Evolutionary conservation across 2,113 vertebrate genomes (phyloP).

Genomic region (Galemys pyrenaicus): DNA sequence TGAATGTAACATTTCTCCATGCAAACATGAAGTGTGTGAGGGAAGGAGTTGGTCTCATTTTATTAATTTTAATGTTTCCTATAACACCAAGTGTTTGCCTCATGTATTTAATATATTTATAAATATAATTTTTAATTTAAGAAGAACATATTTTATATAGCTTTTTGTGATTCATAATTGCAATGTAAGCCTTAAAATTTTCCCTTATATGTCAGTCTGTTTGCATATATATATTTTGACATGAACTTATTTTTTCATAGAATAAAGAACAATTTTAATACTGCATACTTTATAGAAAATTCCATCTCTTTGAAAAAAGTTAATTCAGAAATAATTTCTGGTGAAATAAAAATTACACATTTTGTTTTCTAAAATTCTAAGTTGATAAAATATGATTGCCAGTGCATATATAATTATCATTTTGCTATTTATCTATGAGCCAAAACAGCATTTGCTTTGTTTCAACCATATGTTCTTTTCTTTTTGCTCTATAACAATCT

Average conservation of each 20-base stretch:
- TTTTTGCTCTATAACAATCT: constrained; percentile 60
- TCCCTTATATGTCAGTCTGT: background rate
- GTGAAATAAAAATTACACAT: background rate
- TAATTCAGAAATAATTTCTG: background rate
- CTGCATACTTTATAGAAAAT: background rate
- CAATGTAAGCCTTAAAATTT: background rate
- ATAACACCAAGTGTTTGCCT: background rate
- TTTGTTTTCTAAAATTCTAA: constrained; percentile 47
- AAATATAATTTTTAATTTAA: background rate
- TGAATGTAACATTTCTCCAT: background rate
- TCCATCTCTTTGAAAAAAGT: background rate
- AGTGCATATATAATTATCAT: background rate
- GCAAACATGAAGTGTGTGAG: background rate
- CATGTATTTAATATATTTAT: background rate
- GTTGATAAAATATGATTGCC: constrained; percentile 38
- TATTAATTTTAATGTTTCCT: background rate
- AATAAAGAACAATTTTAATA: constrained; percentile 7
- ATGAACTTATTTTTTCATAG: background rate
- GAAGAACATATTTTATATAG: background rate
- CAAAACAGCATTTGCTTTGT: constrained; percentile 67
- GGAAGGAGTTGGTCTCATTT: background rate
- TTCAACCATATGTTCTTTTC: constrained; percentile 68
- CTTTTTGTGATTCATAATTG: background rate
- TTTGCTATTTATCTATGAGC: constrained; percentile 17
- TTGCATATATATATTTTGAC: background rate